These are phyloP conservation scores for Crenuchus spilurus DNA, from an alignment of 2,797 vertebrate genomes.

Conservation along the genomic window DNA sequence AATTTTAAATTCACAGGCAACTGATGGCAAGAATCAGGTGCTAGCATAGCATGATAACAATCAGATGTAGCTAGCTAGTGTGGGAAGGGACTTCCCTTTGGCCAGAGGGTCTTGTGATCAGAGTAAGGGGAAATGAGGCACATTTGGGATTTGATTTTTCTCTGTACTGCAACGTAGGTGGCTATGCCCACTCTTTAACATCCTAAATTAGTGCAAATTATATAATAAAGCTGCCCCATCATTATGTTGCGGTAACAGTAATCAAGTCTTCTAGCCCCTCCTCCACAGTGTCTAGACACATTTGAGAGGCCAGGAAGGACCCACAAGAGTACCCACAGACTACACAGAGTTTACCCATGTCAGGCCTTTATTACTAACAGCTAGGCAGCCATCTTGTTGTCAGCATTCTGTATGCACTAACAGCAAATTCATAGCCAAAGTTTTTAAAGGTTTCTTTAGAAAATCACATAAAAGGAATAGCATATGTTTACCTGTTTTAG, in stretches of 20 bases:
- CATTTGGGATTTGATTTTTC: slow-evolving; percentile 24
- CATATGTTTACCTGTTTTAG: too few relatives aligned
- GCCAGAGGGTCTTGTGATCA: slow-evolving; percentile 32
- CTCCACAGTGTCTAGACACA: slow-evolving; percentile 21
- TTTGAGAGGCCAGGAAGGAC: neutral
- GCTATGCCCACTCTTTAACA: slow-evolving; percentile 22
- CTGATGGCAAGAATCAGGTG: too few relatives aligned
- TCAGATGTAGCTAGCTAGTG: slow-evolving; percentile 18
- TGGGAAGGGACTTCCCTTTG: slow-evolving; percentile 14
- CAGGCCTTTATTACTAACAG: slow-evolving; percentile 28
- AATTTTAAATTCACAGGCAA: too few relatives aligned
- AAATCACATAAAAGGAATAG: too few relatives aligned
- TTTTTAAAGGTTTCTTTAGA: neutral
- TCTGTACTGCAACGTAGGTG: slow-evolving; percentile 31
- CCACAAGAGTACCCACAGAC: slow-evolving; percentile 21
- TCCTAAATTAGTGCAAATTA: slow-evolving; percentile 51
- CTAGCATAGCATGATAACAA: neutral
- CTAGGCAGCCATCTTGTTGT: slow-evolving; percentile 2
- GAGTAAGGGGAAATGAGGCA: slow-evolving; percentile 19
- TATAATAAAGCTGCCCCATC: slow-evolving; percentile 38
- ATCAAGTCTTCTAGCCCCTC: slow-evolving; percentile 20
- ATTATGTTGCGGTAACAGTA: slow-evolving; percentile 41
- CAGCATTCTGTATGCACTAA: slow-evolving; percentile 10
- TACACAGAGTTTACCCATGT: slow-evolving; percentile 20
- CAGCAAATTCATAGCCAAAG: slow-evolving; percentile 1